These are phyloP conservation scores for Scleropages formosus DNA, from an alignment of 2,797 vertebrate species.

Conservation along the genomic window DNA sequence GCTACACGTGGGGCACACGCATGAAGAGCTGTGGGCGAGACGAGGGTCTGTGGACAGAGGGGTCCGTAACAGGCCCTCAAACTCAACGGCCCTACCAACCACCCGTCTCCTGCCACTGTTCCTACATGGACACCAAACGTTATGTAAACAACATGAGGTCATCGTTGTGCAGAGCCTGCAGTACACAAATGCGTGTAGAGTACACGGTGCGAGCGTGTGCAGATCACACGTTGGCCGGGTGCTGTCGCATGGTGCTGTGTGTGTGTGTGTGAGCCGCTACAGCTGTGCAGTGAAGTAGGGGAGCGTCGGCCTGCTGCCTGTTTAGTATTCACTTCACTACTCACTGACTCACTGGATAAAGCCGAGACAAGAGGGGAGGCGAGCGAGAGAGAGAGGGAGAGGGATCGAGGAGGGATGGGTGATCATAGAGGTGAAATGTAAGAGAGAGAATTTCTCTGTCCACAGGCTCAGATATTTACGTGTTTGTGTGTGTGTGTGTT, in stretches of 20 bases:
- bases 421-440: conserved; percentile 28
- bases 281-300: conserved; percentile 25
- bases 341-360: conserved; percentile 62
- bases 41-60: neutral
- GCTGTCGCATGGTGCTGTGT: conserved; percentile 14
- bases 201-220: conserved; percentile 36
- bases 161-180: neutral
- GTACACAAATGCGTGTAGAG: neutral
- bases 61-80: neutral
- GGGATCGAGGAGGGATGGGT: neutral
- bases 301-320: conserved; percentile 57
- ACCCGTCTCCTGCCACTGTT: no score
- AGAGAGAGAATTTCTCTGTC: conserved; percentile 41
- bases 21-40: neutral
- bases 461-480: neutral
- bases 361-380: conserved; percentile 35
- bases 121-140: no score
- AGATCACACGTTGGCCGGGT: conserved; percentile 50
- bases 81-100: no score
- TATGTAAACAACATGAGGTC: neutral
- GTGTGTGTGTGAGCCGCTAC: conserved; percentile 31
- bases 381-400: conserved; percentile 18
- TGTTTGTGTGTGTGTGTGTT: neutral
- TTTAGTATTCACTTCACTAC: conserved; percentile 76
- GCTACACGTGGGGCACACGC: conserved; percentile 44